Evolutionary conservation across 2,113 vertebrate genomes (phyloP).

Genomic region (Corynorhinus townsendii): DNA sequence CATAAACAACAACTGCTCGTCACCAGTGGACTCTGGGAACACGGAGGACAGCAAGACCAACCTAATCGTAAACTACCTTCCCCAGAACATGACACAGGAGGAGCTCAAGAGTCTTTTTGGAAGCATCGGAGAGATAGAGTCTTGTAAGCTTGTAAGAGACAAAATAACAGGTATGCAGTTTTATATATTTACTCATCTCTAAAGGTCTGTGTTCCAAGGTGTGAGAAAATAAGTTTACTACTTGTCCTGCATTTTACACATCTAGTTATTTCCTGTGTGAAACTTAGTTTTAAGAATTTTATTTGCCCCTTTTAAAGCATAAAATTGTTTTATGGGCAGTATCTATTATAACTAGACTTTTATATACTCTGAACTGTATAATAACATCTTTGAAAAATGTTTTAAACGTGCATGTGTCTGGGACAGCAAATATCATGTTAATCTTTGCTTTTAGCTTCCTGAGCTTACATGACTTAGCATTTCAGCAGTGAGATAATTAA

Average conservation of each 20-base stretch:
- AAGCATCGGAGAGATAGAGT: constrained; percentile 97
- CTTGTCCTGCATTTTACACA: neutral
- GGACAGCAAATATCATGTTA: neutral
- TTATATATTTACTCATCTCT: neutral
- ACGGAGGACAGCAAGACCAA: constrained; percentile 99
- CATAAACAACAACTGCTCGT: constrained; percentile 95
- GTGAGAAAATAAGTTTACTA: constrained; percentile 19
- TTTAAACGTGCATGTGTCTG: neutral
- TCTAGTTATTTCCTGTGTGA: neutral
- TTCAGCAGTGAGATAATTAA: neutral
- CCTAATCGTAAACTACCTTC: constrained; percentile 99
- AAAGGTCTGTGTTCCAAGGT: neutral
- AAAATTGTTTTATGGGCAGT: neutral
- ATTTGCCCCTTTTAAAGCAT: constrained; percentile 14
- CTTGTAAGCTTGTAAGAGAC: constrained; percentile 98
- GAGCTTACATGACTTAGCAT: neutral
- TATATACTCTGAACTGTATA: neutral
- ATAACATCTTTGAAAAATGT: neutral
- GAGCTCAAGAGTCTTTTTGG: constrained; percentile 97
- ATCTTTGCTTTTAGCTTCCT: constrained; percentile 3
- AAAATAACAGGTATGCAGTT: constrained; percentile 94
- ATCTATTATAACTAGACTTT: neutral
- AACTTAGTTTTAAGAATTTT: constrained; percentile 19
- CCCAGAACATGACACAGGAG: constrained; percentile 98
- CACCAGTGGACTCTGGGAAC: constrained; percentile 93